Evolutionary conservation across 2,113 vertebrate genomes (phyloP).

Genomic region (Meriones unguiculatus): DNA sequence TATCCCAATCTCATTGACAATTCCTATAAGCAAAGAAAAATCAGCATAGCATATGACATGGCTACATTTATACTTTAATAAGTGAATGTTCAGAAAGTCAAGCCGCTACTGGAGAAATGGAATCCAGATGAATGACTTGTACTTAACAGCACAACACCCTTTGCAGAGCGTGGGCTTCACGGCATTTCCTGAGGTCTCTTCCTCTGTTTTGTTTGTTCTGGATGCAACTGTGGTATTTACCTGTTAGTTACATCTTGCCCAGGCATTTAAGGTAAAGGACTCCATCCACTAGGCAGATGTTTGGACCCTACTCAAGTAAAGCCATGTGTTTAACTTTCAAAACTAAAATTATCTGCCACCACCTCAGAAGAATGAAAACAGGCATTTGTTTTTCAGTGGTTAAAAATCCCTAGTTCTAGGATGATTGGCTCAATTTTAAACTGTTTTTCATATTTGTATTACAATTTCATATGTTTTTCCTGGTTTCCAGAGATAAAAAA

Average conservation of each 20-base stretch:
- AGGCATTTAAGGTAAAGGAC: conserved; percentile 19
- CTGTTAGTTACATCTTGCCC: not conserved
- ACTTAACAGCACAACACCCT: not conserved
- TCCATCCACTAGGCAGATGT: not conserved
- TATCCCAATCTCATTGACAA: not conserved
- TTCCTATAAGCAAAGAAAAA: not conserved
- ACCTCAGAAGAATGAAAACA: conserved; percentile 33
- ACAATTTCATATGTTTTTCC: not conserved
- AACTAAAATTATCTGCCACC: not conserved
- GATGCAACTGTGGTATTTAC: not conserved
- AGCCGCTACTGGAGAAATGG: not conserved
- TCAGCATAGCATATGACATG: not conserved
- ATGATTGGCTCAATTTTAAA: not conserved
- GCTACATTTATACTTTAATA: conserved; percentile 20
- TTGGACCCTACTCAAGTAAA: not conserved
- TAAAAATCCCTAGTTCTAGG: not conserved
- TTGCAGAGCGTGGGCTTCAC: not conserved
- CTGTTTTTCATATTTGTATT: not conserved
- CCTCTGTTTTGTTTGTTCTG: not conserved
- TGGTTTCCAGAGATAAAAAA: not conserved
- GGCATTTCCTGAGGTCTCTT: not conserved
- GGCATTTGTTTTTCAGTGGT: not conserved
- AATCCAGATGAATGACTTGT: conserved; percentile 40
- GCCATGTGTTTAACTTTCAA: conserved; percentile 24
- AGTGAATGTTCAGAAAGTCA: conserved; percentile 38